Evolutionary conservation across 2,797 vertebrate genomes (phyloP).

Genomic region (Prionace glauca): DNA sequence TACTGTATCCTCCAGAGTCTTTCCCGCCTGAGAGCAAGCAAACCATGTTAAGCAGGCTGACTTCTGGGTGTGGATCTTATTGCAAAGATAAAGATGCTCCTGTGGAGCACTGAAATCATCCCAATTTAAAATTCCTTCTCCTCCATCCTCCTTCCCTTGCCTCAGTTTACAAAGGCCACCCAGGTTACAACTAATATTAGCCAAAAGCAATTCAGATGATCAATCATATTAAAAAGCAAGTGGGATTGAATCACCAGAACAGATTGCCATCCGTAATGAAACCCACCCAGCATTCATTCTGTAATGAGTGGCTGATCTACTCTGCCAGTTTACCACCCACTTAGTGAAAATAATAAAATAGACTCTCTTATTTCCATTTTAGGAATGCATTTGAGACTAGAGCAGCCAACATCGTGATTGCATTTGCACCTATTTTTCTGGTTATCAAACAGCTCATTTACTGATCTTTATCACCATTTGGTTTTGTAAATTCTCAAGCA

Average conservation of each 20-base stretch:
- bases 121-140: too few relatives aligned
- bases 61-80: too few relatives aligned
- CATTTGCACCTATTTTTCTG: neutral
- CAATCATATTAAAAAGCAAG: neutral
- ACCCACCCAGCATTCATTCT: neutral
- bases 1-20: too few relatives aligned
- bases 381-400: neutral
- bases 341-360: too few relatives aligned
- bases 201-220: neutral
- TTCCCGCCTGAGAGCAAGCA: too few relatives aligned
- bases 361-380: neutral
- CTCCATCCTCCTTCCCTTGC: too few relatives aligned
- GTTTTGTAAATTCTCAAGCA: neutral
- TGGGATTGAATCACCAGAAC: neutral
- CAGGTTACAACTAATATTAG: neutral
- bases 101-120: too few relatives aligned
- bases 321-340: neutral
- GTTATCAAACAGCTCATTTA: neutral
- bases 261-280: neutral
- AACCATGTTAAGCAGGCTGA: too few relatives aligned
- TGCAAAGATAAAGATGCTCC: too few relatives aligned
- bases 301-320: neutral
- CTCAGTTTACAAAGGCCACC: too few relatives aligned
- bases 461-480: neutral
- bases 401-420: neutral